Conservation (phyloP, 2,888 invertebrate species). For the Ceratothoa steindachneri region DNA sequence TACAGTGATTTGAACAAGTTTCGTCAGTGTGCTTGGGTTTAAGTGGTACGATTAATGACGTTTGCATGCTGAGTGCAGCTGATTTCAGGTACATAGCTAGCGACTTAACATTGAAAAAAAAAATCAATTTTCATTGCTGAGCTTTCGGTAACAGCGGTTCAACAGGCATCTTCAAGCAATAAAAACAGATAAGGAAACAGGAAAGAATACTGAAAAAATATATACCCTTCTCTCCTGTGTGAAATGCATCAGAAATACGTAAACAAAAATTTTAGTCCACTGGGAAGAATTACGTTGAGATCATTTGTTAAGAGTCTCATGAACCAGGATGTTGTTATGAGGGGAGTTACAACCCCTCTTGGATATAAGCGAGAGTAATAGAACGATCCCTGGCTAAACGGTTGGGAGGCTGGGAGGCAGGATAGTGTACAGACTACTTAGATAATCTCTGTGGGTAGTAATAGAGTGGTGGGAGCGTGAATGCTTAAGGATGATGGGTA, state of each 20-base stretch:
- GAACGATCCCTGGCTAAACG: too few species aligned
- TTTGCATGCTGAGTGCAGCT: slow-evolving; percentile 34
- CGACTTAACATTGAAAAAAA: neutral
- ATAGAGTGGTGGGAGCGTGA: too few species aligned
- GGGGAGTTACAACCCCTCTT: too few species aligned
- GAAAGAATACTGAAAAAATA: slow-evolving; percentile 40
- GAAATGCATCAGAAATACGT: slow-evolving; percentile 39
- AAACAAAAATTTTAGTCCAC: slow-evolving; percentile 55
- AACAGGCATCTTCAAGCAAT: slow-evolving; percentile 33
- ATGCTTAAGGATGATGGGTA: too few species aligned
- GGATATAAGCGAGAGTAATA: too few species aligned
- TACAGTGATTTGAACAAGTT: neutral
- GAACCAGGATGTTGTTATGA: too few species aligned
- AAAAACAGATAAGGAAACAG: slow-evolving; percentile 21
- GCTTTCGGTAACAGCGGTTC: slow-evolving; percentile 25
- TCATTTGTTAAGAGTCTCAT: too few species aligned
- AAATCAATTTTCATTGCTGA: slow-evolving; percentile 16
- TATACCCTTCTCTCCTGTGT: slow-evolving; percentile 47
- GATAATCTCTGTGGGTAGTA: too few species aligned
- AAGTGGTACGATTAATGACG: neutral
- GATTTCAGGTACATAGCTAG: slow-evolving; percentile 8
- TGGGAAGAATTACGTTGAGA: too few species aligned
- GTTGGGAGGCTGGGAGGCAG: too few species aligned
- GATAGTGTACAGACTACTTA: too few species aligned
- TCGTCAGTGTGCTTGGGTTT: neutral